A percentile compares a stretch with the other conserved stretches of the same genome.
These are phyloP conservation scores for Gastrophysa polygoni DNA, from an alignment of 2,888 invertebrate genomes.

Conservation along the genomic window DNA sequence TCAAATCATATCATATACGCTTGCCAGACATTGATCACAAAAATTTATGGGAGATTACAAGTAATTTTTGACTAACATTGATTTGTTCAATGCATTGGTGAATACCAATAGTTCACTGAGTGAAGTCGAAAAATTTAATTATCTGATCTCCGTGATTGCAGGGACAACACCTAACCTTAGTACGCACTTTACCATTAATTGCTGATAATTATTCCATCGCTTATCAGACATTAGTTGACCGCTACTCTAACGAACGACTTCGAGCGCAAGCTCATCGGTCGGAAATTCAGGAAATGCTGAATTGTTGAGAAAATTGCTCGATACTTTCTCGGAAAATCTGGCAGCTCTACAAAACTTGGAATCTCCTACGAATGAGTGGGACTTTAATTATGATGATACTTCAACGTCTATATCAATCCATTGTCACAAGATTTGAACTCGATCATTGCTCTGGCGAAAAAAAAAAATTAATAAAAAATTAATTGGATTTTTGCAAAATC, in stretches of 20 bases:
- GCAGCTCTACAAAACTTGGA: neutral
- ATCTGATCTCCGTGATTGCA: conserved; percentile 5
- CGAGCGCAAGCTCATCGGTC: conserved; percentile 1
- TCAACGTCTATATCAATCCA: neutral
- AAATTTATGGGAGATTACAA: too few species aligned
- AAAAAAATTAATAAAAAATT: neutral
- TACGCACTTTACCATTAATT: neutral
- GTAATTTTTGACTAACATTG: too few species aligned
- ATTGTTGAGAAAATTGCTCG: neutral
- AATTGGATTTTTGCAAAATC: neutral
- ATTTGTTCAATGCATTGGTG: conserved; percentile 3
- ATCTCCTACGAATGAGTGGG: neutral
- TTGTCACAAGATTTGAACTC: neutral
- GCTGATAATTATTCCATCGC: neutral
- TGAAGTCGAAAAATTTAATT: conserved; percentile 11
- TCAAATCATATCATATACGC: too few species aligned
- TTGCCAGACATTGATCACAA: too few species aligned
- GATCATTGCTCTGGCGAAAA: neutral
- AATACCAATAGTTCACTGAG: neutral
- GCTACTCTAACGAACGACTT: neutral
- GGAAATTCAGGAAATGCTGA: neutral
- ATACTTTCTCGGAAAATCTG: neutral
- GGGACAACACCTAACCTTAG: neutral
- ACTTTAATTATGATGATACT: conserved; percentile 1
- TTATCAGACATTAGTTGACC: conserved; percentile 1